phyloP scores from a whole-genome alignment of 2,113 vertebrate genomes.

The Gymnarchus niloticus region DNA sequence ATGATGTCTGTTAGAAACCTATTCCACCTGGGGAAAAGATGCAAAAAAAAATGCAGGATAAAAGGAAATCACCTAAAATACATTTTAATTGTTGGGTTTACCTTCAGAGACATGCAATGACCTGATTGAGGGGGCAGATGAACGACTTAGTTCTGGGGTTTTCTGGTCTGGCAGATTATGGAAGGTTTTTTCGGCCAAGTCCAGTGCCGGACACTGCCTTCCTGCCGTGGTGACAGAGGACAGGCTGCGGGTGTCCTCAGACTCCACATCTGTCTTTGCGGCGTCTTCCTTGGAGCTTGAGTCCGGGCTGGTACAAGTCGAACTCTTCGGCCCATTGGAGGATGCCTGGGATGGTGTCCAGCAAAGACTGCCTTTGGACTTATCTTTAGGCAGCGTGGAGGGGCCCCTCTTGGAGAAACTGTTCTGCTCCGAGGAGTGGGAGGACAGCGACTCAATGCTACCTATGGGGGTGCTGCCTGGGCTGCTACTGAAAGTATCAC shows the following conservation, averaged over 20 bases:
- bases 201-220: slow-evolving; percentile 49
- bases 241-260: slow-evolving; percentile 68
- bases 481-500: slow-evolving; percentile 93
- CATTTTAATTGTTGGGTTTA: slow-evolving; percentile 42
- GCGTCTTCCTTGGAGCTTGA: slow-evolving; percentile 80
- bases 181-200: slow-evolving; percentile 54
- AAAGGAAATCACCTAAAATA: neutral
- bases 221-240: slow-evolving; percentile 57
- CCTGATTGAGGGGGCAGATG: slow-evolving; percentile 78
- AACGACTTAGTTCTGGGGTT: slow-evolving; percentile 59
- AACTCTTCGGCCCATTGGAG: slow-evolving; percentile 67
- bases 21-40: neutral
- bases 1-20: too few species aligned
- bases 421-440: slow-evolving; percentile 95
- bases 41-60: neutral
- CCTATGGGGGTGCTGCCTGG: slow-evolving; percentile 92
- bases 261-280: slow-evolving; percentile 71
- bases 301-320: slow-evolving; percentile 78
- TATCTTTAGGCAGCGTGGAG: slow-evolving; percentile 56
- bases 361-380: slow-evolving; percentile 45
- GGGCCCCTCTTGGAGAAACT: slow-evolving; percentile 66
- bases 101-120: slow-evolving; percentile 87
- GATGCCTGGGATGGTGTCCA: slow-evolving; percentile 59
- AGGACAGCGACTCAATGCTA: slow-evolving; percentile 92
- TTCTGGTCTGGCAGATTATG: slow-evolving; percentile 57